phyloP scores from a whole-genome alignment of 2,113 vertebrate genomes.

The Syngnathus typhle region DNA sequence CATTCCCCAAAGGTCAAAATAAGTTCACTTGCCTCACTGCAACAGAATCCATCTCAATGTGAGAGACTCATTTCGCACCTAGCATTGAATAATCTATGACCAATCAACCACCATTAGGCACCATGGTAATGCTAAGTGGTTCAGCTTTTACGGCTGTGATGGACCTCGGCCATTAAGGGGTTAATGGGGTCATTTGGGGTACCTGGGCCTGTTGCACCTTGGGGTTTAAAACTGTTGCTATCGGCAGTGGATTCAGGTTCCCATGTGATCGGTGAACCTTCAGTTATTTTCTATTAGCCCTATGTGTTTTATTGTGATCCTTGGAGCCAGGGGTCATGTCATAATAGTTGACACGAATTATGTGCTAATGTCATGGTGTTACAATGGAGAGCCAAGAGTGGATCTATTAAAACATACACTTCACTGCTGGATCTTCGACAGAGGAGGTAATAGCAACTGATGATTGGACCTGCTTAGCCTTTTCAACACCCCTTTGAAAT shows the following conservation, averaged over 20 bases:
- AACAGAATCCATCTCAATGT: slow-evolving; percentile 19
- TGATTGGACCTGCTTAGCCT: not conserved
- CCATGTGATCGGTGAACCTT: too few species aligned
- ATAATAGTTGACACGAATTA: slow-evolving; percentile 15
- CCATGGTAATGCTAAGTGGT: slow-evolving; percentile 15
- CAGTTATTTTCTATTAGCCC: too few species aligned
- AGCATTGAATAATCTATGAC: slow-evolving; percentile 25
- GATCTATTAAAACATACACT: slow-evolving; percentile 13
- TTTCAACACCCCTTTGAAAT: not conserved
- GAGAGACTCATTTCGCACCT: slow-evolving; percentile 21
- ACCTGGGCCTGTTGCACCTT: too few species aligned
- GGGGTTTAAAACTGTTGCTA: too few species aligned
- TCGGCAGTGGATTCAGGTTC: too few species aligned
- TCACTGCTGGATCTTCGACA: not conserved
- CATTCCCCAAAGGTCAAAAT: slow-evolving; percentile 15
- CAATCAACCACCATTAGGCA: slow-evolving; percentile 21
- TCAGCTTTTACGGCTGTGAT: not conserved
- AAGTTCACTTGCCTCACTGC: slow-evolving; percentile 14
- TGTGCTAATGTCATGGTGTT: slow-evolving; percentile 6
- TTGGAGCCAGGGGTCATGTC: too few species aligned
- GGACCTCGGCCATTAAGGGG: too few species aligned
- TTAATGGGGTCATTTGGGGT: too few species aligned
- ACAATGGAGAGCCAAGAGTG: slow-evolving; percentile 11
- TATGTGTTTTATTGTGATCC: too few species aligned
- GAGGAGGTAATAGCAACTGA: not conserved